Conservation (phyloP, 1,140 invertebrate genomes). For the Helicoverpa armigera region DNA sequence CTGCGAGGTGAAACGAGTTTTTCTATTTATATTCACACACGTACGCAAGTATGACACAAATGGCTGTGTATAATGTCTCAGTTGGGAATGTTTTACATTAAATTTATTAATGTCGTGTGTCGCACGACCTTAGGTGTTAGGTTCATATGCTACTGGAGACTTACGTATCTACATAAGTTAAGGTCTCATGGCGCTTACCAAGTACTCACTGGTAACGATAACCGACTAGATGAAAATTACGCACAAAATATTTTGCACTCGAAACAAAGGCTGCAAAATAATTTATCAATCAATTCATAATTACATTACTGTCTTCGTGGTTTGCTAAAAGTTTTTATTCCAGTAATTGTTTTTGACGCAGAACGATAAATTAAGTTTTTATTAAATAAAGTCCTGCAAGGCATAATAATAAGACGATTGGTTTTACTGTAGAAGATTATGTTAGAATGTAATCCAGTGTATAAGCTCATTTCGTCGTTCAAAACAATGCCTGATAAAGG, state of each 20-base stretch:
- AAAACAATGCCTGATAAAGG: constrained; percentile 28
- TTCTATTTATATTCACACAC: constrained; percentile 41
- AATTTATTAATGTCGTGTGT: constrained; percentile 33
- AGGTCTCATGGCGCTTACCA: constrained; percentile 18
- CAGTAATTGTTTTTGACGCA: constrained; percentile 42
- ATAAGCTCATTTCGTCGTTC: constrained; percentile 25
- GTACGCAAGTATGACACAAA: constrained; percentile 41
- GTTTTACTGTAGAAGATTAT: constrained; percentile 6
- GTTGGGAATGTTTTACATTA: constrained; percentile 39
- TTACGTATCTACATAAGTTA: neutral
- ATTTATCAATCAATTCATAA: constrained; percentile 40
- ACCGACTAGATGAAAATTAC: constrained; percentile 15
- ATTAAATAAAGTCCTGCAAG: neutral
- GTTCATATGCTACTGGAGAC: constrained; percentile 9
- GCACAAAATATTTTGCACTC: constrained; percentile 24
- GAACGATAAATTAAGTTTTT: constrained; percentile 21
- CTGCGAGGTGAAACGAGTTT: constrained; percentile 51
- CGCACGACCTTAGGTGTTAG: constrained; percentile 20
- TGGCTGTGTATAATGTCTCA: constrained; percentile 36
- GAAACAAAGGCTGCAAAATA: constrained; percentile 24
- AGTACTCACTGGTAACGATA: neutral
- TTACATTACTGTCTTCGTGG: constrained; percentile 39
- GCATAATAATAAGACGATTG: constrained; percentile 26
- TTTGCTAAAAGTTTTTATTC: constrained; percentile 43
- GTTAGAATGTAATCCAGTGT: constrained; percentile 17